Evolutionary conservation across 2,113 vertebrate species (phyloP).

Genomic region (Noctilio leporinus): DNA sequence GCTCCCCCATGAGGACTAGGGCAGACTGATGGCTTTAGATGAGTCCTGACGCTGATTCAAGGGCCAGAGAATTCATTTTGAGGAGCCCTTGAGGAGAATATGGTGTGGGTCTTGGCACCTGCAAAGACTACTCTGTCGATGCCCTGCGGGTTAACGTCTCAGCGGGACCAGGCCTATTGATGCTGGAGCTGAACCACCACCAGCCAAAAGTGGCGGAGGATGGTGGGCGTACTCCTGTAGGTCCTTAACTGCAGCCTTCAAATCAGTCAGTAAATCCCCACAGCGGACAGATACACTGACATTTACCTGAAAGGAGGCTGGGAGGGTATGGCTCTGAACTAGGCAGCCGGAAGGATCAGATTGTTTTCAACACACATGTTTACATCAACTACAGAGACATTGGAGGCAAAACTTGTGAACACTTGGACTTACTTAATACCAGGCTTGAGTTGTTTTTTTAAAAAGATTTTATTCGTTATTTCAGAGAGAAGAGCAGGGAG

Average conservation of each 20-base stretch:
- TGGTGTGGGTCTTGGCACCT: background rate
- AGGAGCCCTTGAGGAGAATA: background rate
- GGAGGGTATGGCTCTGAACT: background rate
- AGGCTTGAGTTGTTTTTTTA: no score
- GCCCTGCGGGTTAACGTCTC: background rate
- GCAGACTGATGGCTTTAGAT: background rate
- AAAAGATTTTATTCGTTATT: no score
- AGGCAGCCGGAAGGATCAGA: background rate
- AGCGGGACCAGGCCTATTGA: background rate
- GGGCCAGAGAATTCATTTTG: background rate
- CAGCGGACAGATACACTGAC: background rate
- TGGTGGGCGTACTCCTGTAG: background rate
- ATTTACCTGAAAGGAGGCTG: background rate
- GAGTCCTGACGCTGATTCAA: background rate
- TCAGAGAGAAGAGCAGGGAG: no score
- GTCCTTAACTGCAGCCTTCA: background rate
- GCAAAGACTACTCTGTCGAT: background rate
- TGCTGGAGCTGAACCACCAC: background rate
- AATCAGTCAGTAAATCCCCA: background rate
- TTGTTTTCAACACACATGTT: background rate
- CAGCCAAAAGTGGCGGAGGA: background rate
- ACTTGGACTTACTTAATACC: background rate
- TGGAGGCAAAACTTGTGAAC: background rate
- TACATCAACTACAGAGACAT: background rate
- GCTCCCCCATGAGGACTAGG: background rate